A percentile compares a stretch with the other conserved stretches of the same genome.
These are phyloP conservation scores for Epicauta chinensis DNA, from an alignment of 1,140 invertebrate species.

Conservation along the genomic window DNA sequence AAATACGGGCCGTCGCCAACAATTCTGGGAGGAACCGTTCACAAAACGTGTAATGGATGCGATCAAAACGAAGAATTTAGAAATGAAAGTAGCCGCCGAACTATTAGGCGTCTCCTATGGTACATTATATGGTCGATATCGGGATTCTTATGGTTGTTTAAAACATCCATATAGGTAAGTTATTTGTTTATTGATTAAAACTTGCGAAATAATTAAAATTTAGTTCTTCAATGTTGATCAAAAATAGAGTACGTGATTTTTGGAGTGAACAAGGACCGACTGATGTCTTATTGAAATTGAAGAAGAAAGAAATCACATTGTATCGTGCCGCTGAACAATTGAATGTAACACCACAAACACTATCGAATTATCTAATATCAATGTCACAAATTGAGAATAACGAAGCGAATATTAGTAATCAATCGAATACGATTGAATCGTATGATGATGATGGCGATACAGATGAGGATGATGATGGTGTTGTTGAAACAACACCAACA, in stretches of 20 bases:
- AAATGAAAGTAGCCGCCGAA: slow-evolving; percentile 90
- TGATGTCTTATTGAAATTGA: slow-evolving; percentile 61
- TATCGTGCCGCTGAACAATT: slow-evolving; percentile 65
- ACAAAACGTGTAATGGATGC: slow-evolving; percentile 80
- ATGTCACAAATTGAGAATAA: slow-evolving; percentile 48
- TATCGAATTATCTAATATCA: slow-evolving; percentile 62
- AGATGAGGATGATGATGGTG: slow-evolving; percentile 47
- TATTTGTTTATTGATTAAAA: slow-evolving; percentile 3
- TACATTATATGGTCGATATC: slow-evolving; percentile 78
- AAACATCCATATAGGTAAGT: slow-evolving; percentile 70
- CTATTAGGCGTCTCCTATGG: slow-evolving; percentile 83
- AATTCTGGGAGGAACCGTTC: slow-evolving; percentile 86
- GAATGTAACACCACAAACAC: slow-evolving; percentile 63
- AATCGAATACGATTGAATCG: slow-evolving; percentile 20
- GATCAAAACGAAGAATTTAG: slow-evolving; percentile 81
- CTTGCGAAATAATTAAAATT: too few relatives aligned
- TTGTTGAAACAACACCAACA: slow-evolving; percentile 37
- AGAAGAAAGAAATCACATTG: slow-evolving; percentile 63
- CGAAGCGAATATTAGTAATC: slow-evolving; percentile 42
- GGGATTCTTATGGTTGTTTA: slow-evolving; percentile 81
- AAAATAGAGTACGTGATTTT: slow-evolving; percentile 68
- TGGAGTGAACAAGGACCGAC: slow-evolving; percentile 68
- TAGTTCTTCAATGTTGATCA: too few relatives aligned
- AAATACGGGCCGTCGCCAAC: slow-evolving; percentile 74
- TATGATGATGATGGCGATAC: slow-evolving; percentile 26